Base-by-base conservation (phyloP, 2,113 vertebrate species). In the Malurus elegans region DNA sequence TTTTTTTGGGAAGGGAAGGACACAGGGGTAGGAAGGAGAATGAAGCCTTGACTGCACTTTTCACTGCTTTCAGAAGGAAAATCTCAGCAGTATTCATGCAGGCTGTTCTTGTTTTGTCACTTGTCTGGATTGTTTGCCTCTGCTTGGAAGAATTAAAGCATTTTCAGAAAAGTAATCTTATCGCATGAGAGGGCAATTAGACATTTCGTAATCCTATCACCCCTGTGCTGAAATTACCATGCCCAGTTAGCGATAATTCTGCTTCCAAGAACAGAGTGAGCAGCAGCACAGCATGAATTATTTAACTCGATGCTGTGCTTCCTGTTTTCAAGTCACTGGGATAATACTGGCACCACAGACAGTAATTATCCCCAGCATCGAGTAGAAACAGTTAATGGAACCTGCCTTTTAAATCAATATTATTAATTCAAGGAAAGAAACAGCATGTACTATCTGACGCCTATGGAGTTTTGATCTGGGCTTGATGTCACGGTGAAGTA, bases 381-480 rank as follows among this genome's bases (percentile, higher is more conserved):
- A 81, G 89, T 65, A 86, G 90, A 94, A 96, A 93, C 38, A 74
- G 94, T 96, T 96, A 96, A 96, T 86, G 79, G 70, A 94, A 86
- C 91, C 92, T 94, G 93, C 86, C 72, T 96, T 96, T 94, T 84
- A 94, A 93, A 96, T 96, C 94, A 96, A 95, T 96, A 94, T 88
- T 94, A 90, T 96, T 93, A 96, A 95, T 96, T 95, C 92, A 96
- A 86, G 74, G 86, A 82, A 96, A 94, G 86, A 96, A 95, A 75
- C 91, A 95, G 91, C 89, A 86, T 95, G 92, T 95, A 88, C 90
- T 95, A 91, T 96, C 82, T 96, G 94, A 94, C 25, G 92, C 95
- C 95, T 93, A 78, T 97, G 92, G 95, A 96, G 92, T 96, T 96
- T 95, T 88, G 87, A 92, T 94, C 91, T 89, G 86, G 74, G 82